Conservation (phyloP, 2,113 vertebrate species). For the Paracyprichromis sp. region DNA sequence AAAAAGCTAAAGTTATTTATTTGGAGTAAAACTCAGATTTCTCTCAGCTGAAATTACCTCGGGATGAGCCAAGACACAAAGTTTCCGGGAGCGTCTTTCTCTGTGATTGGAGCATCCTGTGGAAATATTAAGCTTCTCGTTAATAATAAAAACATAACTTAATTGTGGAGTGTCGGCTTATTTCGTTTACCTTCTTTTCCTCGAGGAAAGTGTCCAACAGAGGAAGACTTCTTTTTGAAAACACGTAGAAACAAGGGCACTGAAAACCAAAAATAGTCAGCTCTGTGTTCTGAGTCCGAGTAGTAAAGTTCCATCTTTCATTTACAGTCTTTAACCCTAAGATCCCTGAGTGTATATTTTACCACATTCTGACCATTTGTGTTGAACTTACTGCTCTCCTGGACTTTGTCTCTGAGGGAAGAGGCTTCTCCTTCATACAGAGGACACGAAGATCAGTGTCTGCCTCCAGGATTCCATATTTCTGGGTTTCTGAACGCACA, state of each 20-base stretch:
- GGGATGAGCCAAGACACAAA: slow-evolving; percentile 75
- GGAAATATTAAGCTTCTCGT: background rate
- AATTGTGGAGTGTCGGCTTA: fast-evolving
- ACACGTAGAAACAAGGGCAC: slow-evolving; percentile 78
- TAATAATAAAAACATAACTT: background rate
- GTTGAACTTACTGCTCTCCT: slow-evolving; percentile 68
- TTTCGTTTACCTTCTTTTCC: slow-evolving; percentile 67
- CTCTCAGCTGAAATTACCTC: slow-evolving; percentile 41
- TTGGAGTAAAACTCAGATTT: background rate
- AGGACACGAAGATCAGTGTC: slow-evolving; percentile 46
- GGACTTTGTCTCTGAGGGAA: slow-evolving; percentile 61
- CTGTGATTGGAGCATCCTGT: slow-evolving; percentile 61
- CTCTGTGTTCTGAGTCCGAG: background rate
- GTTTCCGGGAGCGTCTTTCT: slow-evolving; percentile 74
- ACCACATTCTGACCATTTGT: background rate
- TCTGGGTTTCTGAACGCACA: slow-evolving; percentile 63
- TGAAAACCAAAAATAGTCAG: slow-evolving; percentile 15
- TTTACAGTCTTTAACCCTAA: background rate
- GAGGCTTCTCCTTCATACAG: slow-evolving; percentile 76
- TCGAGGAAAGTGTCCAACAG: slow-evolving; percentile 70
- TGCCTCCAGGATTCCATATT: slow-evolving; percentile 77
- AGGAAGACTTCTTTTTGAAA: slow-evolving; percentile 65
- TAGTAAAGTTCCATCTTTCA: background rate
- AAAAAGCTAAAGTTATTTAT: background rate
- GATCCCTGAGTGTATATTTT: fast-evolving